These are phyloP conservation scores for Sus cebifrons DNA, from an alignment of 2,797 vertebrate species.

Conservation along the genomic window DNA sequence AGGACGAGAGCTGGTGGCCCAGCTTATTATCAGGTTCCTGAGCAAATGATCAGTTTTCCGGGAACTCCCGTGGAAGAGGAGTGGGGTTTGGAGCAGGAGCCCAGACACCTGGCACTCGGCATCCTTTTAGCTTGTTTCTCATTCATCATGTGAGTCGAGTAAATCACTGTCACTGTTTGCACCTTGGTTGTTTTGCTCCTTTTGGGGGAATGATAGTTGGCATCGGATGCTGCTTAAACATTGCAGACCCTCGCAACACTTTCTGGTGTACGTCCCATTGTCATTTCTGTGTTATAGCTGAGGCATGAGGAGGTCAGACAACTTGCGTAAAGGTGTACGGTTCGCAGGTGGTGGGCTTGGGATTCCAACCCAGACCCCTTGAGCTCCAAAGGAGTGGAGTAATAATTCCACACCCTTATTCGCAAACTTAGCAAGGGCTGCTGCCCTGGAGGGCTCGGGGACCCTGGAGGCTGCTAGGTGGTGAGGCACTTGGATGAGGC, in stretches of 20 bases:
- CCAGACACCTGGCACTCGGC: neutral
- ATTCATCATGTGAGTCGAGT: neutral
- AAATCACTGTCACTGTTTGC: neutral
- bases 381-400: neutral
- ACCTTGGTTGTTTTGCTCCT: neutral
- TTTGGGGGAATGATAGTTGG: neutral
- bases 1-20: neutral
- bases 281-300: neutral
- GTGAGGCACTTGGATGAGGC: neutral
- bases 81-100: neutral
- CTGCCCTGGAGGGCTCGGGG: neutral
- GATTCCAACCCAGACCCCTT: neutral
- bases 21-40: neutral
- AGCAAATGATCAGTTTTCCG: constrained; percentile 15
- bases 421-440: neutral
- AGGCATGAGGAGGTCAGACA: neutral
- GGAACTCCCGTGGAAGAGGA: neutral
- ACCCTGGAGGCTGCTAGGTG: neutral
- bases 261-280: neutral
- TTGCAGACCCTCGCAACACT: fast-evolving
- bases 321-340: neutral
- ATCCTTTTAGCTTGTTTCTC: neutral
- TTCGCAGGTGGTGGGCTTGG: neutral
- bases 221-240: neutral
- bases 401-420: neutral